A percentile compares a stretch with the other conserved stretches of the same genome.
Conservation (phyloP, 2,797 vertebrate genomes). For the Pseudocheirus occidentalis region DNA sequence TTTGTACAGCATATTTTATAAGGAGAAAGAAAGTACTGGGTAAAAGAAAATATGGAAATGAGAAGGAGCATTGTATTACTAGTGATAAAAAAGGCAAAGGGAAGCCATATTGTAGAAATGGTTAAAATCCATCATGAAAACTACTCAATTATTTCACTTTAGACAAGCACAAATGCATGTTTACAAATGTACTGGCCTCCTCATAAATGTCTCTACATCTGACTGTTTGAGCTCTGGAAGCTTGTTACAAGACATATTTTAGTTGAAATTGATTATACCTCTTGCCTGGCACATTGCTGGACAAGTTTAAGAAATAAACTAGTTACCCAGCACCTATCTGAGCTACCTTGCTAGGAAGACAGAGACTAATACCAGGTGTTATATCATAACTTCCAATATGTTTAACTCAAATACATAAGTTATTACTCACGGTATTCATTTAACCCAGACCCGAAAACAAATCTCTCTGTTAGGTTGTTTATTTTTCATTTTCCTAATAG, state of each 20-base stretch:
- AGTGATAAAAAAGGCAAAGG: background rate
- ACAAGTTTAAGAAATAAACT: background rate
- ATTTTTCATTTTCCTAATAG: background rate
- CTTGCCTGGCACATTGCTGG: background rate
- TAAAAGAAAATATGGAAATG: background rate
- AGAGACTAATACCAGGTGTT: background rate
- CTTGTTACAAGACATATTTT: background rate
- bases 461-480: background rate
- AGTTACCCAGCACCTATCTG: background rate
- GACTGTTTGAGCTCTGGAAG: background rate
- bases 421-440: background rate
- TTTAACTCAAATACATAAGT: background rate
- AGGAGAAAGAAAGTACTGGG: background rate
- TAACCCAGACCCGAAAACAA: background rate
- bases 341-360: background rate
- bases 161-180: background rate
- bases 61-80: background rate
- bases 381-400: background rate
- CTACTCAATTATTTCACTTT: background rate
- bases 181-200: background rate
- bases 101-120: background rate
- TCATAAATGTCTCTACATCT: background rate
- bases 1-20: background rate
- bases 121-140: background rate
- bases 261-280: background rate